A percentile compares a stretch with the other conserved stretches of the same genome.
phyloP scores from a whole-genome alignment of 2,113 vertebrate species.

The Morone chrysops region DNA sequence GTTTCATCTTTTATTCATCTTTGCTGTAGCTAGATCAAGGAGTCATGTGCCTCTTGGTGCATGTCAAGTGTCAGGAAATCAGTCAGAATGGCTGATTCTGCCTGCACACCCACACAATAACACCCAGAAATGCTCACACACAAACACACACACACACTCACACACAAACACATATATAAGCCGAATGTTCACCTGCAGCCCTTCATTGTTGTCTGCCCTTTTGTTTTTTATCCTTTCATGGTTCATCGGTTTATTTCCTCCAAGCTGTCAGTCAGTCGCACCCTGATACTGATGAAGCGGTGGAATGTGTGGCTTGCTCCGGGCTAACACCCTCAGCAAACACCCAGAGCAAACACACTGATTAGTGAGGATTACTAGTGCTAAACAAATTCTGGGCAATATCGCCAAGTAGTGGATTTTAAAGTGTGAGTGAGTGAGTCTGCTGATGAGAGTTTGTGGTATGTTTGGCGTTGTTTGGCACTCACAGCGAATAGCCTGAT shows the following conservation, averaged over 20 bases:
- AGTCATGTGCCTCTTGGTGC: conserved; percentile 75
- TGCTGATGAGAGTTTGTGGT: background rate
- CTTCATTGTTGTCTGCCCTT: conserved; percentile 31
- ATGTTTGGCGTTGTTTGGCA: background rate
- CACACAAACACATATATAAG: conserved; percentile 5
- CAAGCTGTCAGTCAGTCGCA: conserved; percentile 50
- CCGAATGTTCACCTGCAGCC: conserved; percentile 58
- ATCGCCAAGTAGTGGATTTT: conserved; percentile 46
- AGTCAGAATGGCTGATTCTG: conserved; percentile 75
- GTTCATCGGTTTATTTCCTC: conserved; percentile 46
- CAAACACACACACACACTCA: conserved; percentile 16
- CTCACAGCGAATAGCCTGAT: background rate
- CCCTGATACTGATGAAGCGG: conserved; percentile 51
- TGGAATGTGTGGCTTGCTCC: conserved; percentile 64
- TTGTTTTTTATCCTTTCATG: conserved; percentile 36
- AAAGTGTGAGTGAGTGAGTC: background rate
- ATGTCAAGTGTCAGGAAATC: conserved; percentile 81
- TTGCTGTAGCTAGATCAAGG: conserved; percentile 79
- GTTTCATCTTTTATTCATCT: conserved; percentile 85
- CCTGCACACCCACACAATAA: conserved; percentile 38
- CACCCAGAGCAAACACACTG: conserved; percentile 77
- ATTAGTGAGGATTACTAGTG: conserved; percentile 76
- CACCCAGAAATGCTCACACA: conserved; percentile 24
- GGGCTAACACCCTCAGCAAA: conserved; percentile 80
- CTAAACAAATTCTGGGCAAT: conserved; percentile 72